Evolutionary conservation across 2,113 vertebrate genomes (phyloP), one percentile per base, ranked within the genome.

Genomic region (Calyptomena viridis): DNA sequence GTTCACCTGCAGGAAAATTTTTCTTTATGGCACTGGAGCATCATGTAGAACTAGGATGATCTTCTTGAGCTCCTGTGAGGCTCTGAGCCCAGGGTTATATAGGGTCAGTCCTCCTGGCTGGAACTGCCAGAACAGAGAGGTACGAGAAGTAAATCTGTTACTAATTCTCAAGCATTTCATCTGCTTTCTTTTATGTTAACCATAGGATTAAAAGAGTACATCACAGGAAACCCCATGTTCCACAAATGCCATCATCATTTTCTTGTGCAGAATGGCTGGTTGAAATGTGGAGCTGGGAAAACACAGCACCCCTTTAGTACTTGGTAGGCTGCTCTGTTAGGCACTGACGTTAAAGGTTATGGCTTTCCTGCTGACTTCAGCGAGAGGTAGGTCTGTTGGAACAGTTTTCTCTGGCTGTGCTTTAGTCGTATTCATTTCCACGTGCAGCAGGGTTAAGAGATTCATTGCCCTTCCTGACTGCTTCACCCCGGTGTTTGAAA

Each of bases 311-410:
- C 44, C 20, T 92, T 52, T n/a, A 53, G 37, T 33, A 69, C 81
- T 81, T 72, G 66, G 49, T 75, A 84, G 84, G 31, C 66, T 95
- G n/a, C 71, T 89, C 77, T 52, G 31, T 56, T 64, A 39, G 42
- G 60, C 30, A 3, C 40, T 84, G 90, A 62, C 1, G 10, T 76
- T 55, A 86, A 81, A 93, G 93, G 93, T 93, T 90, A 74, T 56
- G 68, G 63, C 64, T 86, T 95, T 93, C 85, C 87, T 86, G 93
- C 88, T 95, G 88, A 78, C 79, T 94, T 81, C 93, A 95, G 87
- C 20, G 1, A 81, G 79, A 84, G 79, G 52, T 24, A 94, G 39
- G 55, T 56, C 86, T 93, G 52, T 77, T 96, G 44, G 87, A 93
- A 86, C 56, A 78, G 66, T 79, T 96, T 92, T 69, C 86, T 53